These are phyloP conservation scores for Thymelicus acteon DNA, from an alignment of 2,888 invertebrate species.

Conservation along the genomic window DNA sequence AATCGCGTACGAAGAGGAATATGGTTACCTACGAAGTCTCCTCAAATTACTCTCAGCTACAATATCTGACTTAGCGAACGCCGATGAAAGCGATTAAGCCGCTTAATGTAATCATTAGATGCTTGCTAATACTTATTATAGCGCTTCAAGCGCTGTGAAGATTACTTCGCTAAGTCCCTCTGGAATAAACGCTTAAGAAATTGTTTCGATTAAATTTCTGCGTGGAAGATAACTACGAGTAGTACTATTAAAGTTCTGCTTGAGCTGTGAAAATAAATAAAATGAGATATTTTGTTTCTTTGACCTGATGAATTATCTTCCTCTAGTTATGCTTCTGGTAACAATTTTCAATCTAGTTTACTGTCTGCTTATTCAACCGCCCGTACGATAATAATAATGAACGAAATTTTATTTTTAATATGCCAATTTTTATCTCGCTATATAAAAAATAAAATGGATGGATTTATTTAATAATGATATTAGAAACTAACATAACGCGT, in stretches of 20 bases:
- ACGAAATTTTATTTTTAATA: too few relatives aligned
- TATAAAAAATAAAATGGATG: too few relatives aligned
- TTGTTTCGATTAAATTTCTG: conserved; percentile 9
- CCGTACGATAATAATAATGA: too few relatives aligned
- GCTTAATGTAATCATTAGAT: conserved; percentile 36
- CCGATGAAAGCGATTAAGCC: conserved; percentile 30
- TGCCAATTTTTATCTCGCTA: too few relatives aligned
- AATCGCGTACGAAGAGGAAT: conserved; percentile 15
- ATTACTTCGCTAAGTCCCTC: conserved; percentile 30
- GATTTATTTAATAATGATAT: too few relatives aligned
- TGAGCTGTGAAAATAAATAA: neutral
- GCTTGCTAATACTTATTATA: conserved; percentile 32
- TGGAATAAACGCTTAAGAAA: conserved; percentile 15
- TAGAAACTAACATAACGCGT: too few relatives aligned
- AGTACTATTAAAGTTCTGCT: conserved; percentile 1
- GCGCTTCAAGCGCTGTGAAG: conserved; percentile 32
- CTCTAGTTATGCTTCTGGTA: too few relatives aligned
- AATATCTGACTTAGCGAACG: conserved; percentile 29
- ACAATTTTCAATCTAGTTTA: too few relatives aligned
- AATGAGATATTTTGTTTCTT: neutral
- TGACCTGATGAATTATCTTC: too few relatives aligned
- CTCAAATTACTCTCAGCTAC: conserved; percentile 31
- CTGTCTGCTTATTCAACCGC: too few relatives aligned
- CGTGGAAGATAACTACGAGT: neutral
- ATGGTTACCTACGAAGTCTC: conserved; percentile 7